A percentile compares a stretch with the other conserved stretches of the same genome.
phyloP scores from a whole-genome alignment of 2,797 vertebrate genomes.

The Arctocebus calabarensis region DNA sequence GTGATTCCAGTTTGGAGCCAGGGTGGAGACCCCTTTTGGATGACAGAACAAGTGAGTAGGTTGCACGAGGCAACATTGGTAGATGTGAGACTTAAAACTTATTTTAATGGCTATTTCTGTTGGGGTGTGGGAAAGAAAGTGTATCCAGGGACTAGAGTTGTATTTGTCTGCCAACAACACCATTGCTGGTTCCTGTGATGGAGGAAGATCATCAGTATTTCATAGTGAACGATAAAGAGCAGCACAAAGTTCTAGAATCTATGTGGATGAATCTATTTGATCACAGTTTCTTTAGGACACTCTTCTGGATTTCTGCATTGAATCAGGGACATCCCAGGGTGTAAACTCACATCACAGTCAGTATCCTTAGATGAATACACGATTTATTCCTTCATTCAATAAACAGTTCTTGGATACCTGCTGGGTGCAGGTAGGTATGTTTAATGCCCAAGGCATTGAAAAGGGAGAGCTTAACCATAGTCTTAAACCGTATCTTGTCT shows the following conservation, averaged over 20 bases:
- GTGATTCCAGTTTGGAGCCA: background rate
- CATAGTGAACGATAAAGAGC: background rate
- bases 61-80: background rate
- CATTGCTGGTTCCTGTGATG: conserved; percentile 33
- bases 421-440: background rate
- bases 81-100: background rate
- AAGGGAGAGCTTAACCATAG: background rate
- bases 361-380: background rate
- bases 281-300: background rate
- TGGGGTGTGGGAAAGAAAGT: background rate
- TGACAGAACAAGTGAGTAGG: conserved; percentile 1
- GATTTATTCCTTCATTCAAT: background rate
- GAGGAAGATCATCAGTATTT: conserved; percentile 37
- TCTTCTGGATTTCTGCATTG: background rate
- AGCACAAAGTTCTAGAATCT: conserved; percentile 14
- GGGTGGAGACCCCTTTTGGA: conserved; percentile 47
- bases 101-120: conserved; percentile 54
- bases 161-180: conserved; percentile 36
- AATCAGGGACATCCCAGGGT: background rate
- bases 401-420: background rate
- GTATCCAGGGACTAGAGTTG: conserved; percentile 26
- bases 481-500: background rate
- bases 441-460: background rate
- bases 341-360: background rate
- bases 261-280: background rate